Conservation (phyloP, 2,888 invertebrate genomes). For the Metacarcinus magister region DNA sequence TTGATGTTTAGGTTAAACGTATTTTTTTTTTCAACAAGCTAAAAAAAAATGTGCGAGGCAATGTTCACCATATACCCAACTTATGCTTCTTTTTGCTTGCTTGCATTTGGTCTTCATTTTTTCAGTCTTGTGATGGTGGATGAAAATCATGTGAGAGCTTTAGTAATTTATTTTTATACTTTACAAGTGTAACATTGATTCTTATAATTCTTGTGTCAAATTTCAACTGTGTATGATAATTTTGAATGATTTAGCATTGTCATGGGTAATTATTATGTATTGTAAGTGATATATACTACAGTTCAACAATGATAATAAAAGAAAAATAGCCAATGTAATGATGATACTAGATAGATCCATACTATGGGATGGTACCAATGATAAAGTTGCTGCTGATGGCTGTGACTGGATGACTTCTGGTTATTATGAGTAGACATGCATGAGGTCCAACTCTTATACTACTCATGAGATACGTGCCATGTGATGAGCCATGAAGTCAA, state of each 20-base stretch:
- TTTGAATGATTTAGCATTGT: constrained; percentile 13
- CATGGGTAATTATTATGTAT: constrained; percentile 22
- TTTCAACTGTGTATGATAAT: constrained; percentile 5
- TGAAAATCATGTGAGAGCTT: constrained; percentile 44
- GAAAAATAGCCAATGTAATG: background rate
- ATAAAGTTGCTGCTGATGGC: constrained; percentile 7
- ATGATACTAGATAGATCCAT: background rate
- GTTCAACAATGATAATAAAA: constrained; percentile 42
- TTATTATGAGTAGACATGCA: constrained; percentile 10
- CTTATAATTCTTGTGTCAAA: constrained; percentile 27
- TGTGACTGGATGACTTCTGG: background rate
- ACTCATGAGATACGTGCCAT: constrained; percentile 16
- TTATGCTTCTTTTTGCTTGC: constrained; percentile 32
- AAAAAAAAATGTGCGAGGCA: background rate
- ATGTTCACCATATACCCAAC: background rate
- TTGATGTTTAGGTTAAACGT: background rate
- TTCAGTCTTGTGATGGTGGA: background rate
- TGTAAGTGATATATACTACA: background rate
- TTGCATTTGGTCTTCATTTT: constrained; percentile 29
- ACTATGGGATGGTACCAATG: constrained; percentile 37
- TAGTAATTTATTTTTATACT: constrained; percentile 46
- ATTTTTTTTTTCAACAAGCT: background rate
- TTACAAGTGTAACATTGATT: constrained; percentile 34
- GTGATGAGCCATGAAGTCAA: constrained; percentile 14
- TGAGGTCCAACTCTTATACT: background rate